Conservation (phyloP, 2,888 invertebrate species). For the Marasmarcha lunaedactyla region DNA sequence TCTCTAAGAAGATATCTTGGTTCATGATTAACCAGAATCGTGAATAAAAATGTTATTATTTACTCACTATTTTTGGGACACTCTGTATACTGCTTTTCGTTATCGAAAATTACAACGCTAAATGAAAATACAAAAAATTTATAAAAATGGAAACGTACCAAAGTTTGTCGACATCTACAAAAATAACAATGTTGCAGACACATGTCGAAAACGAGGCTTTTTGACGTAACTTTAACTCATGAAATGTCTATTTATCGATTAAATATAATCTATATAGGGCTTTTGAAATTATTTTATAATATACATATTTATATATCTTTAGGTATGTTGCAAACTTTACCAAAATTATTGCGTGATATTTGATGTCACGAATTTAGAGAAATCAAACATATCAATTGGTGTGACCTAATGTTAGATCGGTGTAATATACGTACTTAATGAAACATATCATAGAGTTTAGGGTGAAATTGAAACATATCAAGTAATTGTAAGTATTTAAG, state of each 20-base stretch:
- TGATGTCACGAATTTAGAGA: constrained; percentile 18
- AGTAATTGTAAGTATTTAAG: constrained; percentile 27
- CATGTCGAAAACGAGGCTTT: constrained; percentile 4
- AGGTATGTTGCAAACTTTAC: background rate
- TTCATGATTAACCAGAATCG: no score
- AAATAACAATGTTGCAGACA: no score
- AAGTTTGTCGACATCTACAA: no score
- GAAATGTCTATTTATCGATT: background rate
- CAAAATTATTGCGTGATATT: constrained; percentile 6
- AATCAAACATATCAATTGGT: constrained; percentile 35
- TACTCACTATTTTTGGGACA: no score
- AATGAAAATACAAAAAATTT: no score
- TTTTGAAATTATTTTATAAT: constrained; percentile 1
- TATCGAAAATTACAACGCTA: no score
- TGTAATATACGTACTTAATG: constrained; percentile 15
- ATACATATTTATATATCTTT: constrained; percentile 1
- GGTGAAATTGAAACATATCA: constrained; percentile 32
- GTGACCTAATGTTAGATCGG: constrained; percentile 29
- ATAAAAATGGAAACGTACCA: no score
- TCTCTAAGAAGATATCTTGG: no score
- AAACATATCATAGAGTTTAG: constrained; percentile 24
- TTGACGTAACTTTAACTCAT: constrained; percentile 3
- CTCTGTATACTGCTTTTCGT: no score
- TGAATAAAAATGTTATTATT: no score
- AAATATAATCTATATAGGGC: background rate